Evolutionary conservation across 1,140 invertebrate species (phyloP), one percentile per base, ranked within the genome.

Genomic region (Brachionus rubens): DNA sequence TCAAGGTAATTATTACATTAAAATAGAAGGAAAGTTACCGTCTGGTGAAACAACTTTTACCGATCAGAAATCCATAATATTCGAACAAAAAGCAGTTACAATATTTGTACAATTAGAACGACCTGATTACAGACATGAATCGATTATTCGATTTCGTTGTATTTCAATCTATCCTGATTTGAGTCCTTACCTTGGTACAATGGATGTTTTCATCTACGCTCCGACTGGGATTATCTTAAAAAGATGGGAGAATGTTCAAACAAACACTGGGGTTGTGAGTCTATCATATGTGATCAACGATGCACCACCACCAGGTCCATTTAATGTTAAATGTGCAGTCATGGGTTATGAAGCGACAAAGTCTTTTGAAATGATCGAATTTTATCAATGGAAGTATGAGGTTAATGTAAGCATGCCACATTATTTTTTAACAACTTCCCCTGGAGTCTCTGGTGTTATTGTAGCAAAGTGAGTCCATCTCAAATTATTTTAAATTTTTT

Each of bases 61-160:
- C 16, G 83, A 85, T 77, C 81, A 83, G 54, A 84, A 82, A 10
- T 76, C 80, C 6, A 80, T 85, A 43, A 78, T 79, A 24, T 85
- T 84, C 72, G 79, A 80, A 56, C 62, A 79, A 19, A 84, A 85
- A 77, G 81, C 82, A 26, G 79, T 81, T 0, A 82, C 94, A 0
- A 92, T 97, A 77, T 95, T 97, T 80, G 92, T 98, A 78, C 94
- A 96, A 83, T 89, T 92, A 76, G 93, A 96, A 81, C 95, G 95
- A 82, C 94, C 94, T 0, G 89, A 97, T 0, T 98, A 96, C n/a
- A n/a, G n/a, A n/a, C n/a, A n/a, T n/a, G n/a, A n/a, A n/a, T n/a
- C n/a, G n/a, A n/a, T n/a, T n/a, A 81, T 94, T 6, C 30, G 46
- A 24, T 76, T 76, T 36, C 88, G 93, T 14, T 89, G 90, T 1